Conservation (phyloP, 2,113 vertebrate species). For the Pteruthius melanotis region DNA sequence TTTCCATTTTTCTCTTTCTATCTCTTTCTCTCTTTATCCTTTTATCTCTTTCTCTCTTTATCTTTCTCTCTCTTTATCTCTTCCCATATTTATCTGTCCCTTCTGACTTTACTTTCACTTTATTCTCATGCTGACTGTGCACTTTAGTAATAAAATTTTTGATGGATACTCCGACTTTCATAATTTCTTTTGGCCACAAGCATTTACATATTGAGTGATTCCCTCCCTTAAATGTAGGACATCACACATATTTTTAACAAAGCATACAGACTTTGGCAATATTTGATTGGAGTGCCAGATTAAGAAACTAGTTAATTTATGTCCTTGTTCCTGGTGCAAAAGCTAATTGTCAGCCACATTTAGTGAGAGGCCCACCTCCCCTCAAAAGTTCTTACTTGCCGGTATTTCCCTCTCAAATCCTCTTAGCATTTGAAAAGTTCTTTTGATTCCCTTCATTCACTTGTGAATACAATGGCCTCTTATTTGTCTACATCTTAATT, state of each 20-base stretch:
- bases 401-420: not conserved
- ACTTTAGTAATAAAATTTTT: not conserved
- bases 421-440: not conserved
- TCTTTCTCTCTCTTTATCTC: not conserved
- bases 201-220: not conserved
- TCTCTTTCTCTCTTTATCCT: too few species aligned
- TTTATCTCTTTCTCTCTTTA: not conserved
- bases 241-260: not conserved
- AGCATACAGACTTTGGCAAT: not conserved
- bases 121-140: not conserved
- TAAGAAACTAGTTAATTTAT: not conserved
- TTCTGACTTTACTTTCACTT: not conserved
- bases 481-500: not conserved
- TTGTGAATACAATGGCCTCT: not conserved
- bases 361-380: not conserved
- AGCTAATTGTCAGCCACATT: not conserved
- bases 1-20: fast-evolving
- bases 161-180: not conserved
- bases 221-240: not conserved
- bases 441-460: not conserved
- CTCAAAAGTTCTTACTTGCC: not conserved
- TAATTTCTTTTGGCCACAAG: not conserved
- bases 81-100: not conserved
- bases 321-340: not conserved
- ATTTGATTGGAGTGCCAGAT: not conserved